Base-by-base conservation (phyloP, 53 echinoderm and acorn worm species). In the Holothuria leucospilota region DNA sequence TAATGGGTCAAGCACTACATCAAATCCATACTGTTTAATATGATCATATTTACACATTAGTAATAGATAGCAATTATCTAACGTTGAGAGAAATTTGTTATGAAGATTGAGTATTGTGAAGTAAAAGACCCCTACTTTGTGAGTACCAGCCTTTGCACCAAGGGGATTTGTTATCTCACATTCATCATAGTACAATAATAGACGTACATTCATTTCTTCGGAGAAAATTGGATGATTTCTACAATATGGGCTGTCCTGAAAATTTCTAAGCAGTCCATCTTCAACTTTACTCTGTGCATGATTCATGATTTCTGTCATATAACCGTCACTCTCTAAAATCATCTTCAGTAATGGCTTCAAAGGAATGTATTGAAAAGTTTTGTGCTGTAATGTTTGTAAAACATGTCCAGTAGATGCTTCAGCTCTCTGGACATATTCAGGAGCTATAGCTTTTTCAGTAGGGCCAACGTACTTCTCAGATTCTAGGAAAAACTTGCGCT, bases 101-200 rank as follows among this genome's bases (percentile, higher is more conserved):
- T 80, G 91, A 41, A 87, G 69, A 68, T 81, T 87, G 13, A 79
- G 70, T n/a, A 87, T 51, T 60, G 87, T 87, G 56, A 86, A 53
- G 68, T 86, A 90, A 34, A 90, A 65, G 29, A 80, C 53, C 53
- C 87, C 84, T 56, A 91, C 42, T 83, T 91, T 91, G 71, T 91
- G 87, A 61, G 83, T 82, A 59, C 82, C 91, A 73, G 82, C 83
- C 75, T 91, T 91, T 73, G 82, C 72, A 21, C 91, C 82, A 20
- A 91, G 87, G 49, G 91, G 91, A 60, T 91, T 91, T 25, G 73
- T 83, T 23, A 87, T 70, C 65, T 91, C 87, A 70, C 79, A 81
- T 63, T 91, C 87, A 83, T 91, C 83, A 70, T 51, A 23, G 73
- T 87, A 91, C 69, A 91, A 59, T 46, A 89, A 84, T 6, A 89